Evolutionary conservation across 2,888 invertebrate species (phyloP), one percentile per base, ranked within the genome.

Genomic region (Callosobruchus maculatus): DNA sequence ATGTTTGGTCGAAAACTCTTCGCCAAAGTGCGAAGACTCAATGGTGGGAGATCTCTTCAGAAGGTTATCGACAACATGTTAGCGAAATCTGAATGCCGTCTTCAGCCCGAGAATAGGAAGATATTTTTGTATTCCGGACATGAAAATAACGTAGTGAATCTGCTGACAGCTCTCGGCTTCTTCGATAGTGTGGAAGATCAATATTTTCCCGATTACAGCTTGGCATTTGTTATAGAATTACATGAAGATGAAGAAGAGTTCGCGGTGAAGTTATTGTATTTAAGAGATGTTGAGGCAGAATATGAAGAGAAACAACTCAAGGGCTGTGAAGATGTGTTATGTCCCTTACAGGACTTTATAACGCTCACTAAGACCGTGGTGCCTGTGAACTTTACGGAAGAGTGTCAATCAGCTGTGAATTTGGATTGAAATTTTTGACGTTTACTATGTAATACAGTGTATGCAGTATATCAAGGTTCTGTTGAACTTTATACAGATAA

Each of bases 121-220:
- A 83, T 90, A 30, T 87, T 85, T 78, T 79, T 90, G 22, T 89
- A 88, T 82, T 87, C 89, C 31, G 90, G 88, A 0, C 92, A 92
- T 82, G 91, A 92, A 80, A 88, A 89, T 4, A 91, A 90, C 31
- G 85, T 91, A 5, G 87, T 89, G 20, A 87, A 89, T 67, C 78
- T 91, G 31, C 83, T 91, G 49, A 83, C 85, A 21, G 87, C 89
- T 30, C 83, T 91, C 21, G 85, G 86, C 9, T 83, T 90, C 21
- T 91, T 85, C 81, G 67, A 75, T 22, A 80, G 87, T 71, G 7
- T 49, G 9, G 49, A 26, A 4, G 26, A 49, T 13, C 85, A 87
- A 0, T 88, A 89, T 77, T 83, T 86, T 73, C 85, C 86, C 0
- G 82, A 82, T 67, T 86, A 85, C 76, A 83, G 84, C 72, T 80